A percentile compares a stretch with the other conserved stretches of the same genome.
phyloP scores from a whole-genome alignment of 2,113 vertebrate genomes.

The Campylomormyrus numenius region DNA sequence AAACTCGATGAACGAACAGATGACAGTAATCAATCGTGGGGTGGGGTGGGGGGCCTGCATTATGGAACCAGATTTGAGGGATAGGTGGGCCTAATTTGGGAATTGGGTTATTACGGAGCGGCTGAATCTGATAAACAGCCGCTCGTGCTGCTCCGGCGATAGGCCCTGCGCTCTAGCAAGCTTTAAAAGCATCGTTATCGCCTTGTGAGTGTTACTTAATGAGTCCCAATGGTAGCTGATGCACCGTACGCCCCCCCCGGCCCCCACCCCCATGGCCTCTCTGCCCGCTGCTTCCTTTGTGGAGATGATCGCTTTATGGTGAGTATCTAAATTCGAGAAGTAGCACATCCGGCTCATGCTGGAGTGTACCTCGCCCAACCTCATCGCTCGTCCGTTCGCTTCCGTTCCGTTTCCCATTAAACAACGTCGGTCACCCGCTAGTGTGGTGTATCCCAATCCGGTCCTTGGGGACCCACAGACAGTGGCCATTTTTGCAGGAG shows the following conservation, averaged over 20 bases:
- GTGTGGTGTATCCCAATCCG: background rate
- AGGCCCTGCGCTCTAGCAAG: conserved; percentile 13
- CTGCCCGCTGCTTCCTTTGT: background rate
- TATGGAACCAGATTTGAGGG: conserved; percentile 26
- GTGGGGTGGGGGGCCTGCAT: conserved; percentile 24
- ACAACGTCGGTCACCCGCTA: background rate
- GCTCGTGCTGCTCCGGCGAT: conserved; percentile 20
- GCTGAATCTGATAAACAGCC: conserved; percentile 33
- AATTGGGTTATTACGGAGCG: conserved; percentile 29
- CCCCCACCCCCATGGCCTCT: background rate
- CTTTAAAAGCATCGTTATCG: conserved; percentile 33
- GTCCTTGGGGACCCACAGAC: background rate
- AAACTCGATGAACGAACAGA: conserved; percentile 17
- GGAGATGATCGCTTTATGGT: background rate
- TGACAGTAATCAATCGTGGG: conserved; percentile 26
- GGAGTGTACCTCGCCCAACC: background rate
- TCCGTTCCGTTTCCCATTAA: background rate
- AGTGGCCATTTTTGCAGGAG: background rate
- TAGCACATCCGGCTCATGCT: background rate
- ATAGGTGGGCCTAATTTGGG: conserved; percentile 29
- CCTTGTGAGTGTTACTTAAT: conserved; percentile 27
- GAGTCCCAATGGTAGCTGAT: conserved; percentile 23
- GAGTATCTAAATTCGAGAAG: background rate
- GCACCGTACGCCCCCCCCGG: background rate
- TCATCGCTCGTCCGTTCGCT: background rate